Evolutionary conservation across 2,888 invertebrate genomes (phyloP).

Genomic region (Periphyllus acericola): DNA sequence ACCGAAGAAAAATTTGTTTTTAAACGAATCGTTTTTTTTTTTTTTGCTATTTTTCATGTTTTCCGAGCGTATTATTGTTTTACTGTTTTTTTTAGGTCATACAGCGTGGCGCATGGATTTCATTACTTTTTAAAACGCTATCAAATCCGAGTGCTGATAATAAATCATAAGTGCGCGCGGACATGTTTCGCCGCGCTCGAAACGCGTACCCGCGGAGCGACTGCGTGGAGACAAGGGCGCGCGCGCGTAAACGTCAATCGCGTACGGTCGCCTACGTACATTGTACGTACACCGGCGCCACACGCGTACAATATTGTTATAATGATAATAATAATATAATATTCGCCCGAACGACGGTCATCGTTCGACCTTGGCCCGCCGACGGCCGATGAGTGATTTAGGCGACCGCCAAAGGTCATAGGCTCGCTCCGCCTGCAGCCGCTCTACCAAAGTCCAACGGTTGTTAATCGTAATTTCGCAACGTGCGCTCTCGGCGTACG

Average conservation of each 20-base stretch:
- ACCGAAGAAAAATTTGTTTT: too few relatives aligned
- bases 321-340: neutral
- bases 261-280: neutral
- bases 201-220: too few relatives aligned
- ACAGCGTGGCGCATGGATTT: too few relatives aligned
- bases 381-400: conserved; percentile 19
- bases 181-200: too few relatives aligned
- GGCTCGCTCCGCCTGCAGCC: neutral
- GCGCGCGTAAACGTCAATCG: neutral
- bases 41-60: too few relatives aligned
- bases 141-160: neutral
- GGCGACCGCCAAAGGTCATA: neutral
- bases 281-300: too few relatives aligned
- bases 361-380: neutral
- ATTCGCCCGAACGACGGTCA: neutral
- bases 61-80: too few relatives aligned
- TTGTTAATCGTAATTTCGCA: neutral
- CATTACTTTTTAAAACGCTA: too few relatives aligned
- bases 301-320: neutral
- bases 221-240: too few relatives aligned
- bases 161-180: conserved; percentile 5
- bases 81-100: too few relatives aligned
- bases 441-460: neutral
- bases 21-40: too few relatives aligned
- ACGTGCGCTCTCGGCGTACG: neutral